Conservation (phyloP, 2,797 vertebrate genomes). For the Pangasius mekongensis region DNA sequence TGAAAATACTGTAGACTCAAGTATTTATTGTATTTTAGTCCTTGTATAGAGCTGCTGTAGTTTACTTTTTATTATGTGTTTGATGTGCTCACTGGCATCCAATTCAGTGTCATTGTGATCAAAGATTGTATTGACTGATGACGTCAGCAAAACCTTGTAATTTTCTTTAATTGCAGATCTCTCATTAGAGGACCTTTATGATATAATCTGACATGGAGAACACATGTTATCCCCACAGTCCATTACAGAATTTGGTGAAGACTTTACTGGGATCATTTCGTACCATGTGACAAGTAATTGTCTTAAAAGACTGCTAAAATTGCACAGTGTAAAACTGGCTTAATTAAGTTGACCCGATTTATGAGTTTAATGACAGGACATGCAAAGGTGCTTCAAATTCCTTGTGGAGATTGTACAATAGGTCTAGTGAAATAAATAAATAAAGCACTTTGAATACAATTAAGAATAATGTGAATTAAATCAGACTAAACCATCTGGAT, state of each 20-base stretch:
- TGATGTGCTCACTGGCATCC: neutral
- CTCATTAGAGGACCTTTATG: neutral
- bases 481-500: neutral
- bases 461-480: neutral
- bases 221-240: neutral
- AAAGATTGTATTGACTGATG: slow-evolving; percentile 5
- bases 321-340: neutral
- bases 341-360: slow-evolving; percentile 3
- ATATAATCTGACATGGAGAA: neutral
- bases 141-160: neutral
- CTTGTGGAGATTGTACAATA: neutral
- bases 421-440: neutral
- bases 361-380: slow-evolving; percentile 11
- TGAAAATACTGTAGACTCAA: neutral
- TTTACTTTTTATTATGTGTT: too few species aligned
- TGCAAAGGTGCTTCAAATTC: neutral
- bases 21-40: neutral
- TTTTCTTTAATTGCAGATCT: neutral
- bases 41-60: too few species aligned
- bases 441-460: neutral
- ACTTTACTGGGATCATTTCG: neutral
- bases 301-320: neutral
- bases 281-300: neutral
- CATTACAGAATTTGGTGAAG: neutral
- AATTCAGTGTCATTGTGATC: neutral